These are phyloP conservation scores for Panagrolaimus sp. DNA, from an alignment of 1,140 invertebrate genomes.

Conservation along the genomic window DNA sequence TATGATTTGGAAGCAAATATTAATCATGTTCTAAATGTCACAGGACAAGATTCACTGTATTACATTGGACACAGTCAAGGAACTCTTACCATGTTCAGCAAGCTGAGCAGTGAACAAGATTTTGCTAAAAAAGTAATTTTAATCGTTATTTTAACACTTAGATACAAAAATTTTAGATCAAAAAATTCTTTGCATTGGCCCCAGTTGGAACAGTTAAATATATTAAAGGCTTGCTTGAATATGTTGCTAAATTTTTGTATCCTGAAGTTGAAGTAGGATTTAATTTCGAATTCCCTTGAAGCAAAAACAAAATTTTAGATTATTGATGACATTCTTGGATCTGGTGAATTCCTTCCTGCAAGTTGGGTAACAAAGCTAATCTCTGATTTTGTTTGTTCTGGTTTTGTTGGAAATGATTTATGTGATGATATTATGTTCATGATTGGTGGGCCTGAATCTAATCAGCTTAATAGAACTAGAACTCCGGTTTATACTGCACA, in stretches of 20 bases:
- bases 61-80: conserved; percentile 62
- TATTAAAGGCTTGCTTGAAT: conserved; percentile 29
- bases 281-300: too few relatives aligned
- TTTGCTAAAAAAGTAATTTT: conserved; percentile 6
- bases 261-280: not conserved
- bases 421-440: conserved; percentile 24
- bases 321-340: conserved; percentile 7
- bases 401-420: not conserved
- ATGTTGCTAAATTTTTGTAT: conserved; percentile 22
- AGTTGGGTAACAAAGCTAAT: conserved; percentile 4
- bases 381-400: conserved; percentile 13
- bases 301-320: not conserved
- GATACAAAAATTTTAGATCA: not conserved
- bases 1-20: conserved; percentile 69
- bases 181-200: conserved; percentile 36
- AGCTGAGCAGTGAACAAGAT: conserved; percentile 40
- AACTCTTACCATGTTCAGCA: conserved; percentile 59
- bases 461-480: conserved; percentile 24
- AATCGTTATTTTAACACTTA: not conserved
- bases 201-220: conserved; percentile 32
- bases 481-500: conserved; percentile 29
- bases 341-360: conserved; percentile 20
- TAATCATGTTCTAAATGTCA: conserved; percentile 64
- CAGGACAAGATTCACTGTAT: conserved; percentile 46
- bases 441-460: conserved; percentile 19